Percentiles rank a stretch among this genome's conserved stretches.
Conservation (phyloP, 2,113 vertebrate genomes). For the Cettia cetti region DNA sequence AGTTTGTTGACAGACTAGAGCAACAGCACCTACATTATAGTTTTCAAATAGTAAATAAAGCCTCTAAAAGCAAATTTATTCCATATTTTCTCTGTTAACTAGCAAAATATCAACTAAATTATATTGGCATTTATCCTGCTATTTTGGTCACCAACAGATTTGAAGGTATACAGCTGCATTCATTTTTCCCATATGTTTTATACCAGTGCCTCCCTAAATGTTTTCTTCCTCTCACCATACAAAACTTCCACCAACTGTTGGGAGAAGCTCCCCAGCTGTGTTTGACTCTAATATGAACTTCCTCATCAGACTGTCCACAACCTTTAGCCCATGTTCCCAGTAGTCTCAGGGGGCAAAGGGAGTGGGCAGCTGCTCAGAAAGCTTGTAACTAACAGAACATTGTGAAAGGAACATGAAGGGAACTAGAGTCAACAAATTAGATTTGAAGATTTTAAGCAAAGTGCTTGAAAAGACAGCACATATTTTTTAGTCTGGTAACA, state of each 20-base stretch:
- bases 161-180: conserved; percentile 38
- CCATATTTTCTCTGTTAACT: background rate
- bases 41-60: conserved; percentile 6
- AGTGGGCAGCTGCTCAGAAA: conserved; percentile 9
- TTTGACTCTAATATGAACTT: conserved; percentile 35
- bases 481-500: background rate
- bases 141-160: background rate
- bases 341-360: conserved; percentile 21
- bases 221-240: background rate
- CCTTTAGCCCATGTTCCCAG: conserved; percentile 16
- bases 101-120: background rate
- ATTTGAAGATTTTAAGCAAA: background rate
- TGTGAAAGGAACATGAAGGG: background rate
- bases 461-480: background rate
- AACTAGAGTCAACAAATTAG: background rate
- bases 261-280: background rate
- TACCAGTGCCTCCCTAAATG: background rate
- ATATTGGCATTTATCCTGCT: background rate
- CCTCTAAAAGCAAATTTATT: background rate
- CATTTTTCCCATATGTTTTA: background rate
- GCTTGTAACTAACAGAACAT: background rate
- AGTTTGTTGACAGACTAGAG: background rate
- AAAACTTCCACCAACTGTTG: background rate
- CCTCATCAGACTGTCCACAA: conserved; percentile 17
- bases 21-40: background rate